These are phyloP conservation scores for Zapornia atra DNA, from an alignment of 2,113 vertebrate genomes.

Conservation along the genomic window DNA sequence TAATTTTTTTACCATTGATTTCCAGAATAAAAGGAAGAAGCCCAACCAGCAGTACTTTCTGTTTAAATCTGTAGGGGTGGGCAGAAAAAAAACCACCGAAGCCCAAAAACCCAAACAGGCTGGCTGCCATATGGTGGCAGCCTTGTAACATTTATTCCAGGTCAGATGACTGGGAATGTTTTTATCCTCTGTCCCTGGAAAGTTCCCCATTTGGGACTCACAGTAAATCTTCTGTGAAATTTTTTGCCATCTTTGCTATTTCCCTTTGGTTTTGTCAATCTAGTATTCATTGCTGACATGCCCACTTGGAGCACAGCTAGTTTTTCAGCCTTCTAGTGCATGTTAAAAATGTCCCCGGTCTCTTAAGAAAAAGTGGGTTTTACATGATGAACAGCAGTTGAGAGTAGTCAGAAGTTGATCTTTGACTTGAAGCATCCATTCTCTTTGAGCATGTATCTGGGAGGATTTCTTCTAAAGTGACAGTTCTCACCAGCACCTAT, in stretches of 20 bases:
- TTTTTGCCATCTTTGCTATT: slow-evolving; percentile 45
- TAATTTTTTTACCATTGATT: not conserved
- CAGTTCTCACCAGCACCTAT: not conserved
- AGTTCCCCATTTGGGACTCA: slow-evolving; percentile 8
- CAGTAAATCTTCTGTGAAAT: slow-evolving; percentile 61
- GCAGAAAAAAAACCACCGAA: not conserved
- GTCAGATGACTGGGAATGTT: not conserved
- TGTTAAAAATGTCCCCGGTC: not conserved
- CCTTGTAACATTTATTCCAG: slow-evolving; percentile 35
- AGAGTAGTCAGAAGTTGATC: slow-evolving; percentile 5
- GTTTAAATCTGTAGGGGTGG: not conserved
- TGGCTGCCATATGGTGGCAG: slow-evolving; percentile 52
- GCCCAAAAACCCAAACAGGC: not conserved
- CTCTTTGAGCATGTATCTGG: not conserved
- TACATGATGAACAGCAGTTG: not conserved
- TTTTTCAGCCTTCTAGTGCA: not conserved
- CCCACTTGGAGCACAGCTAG: slow-evolving; percentile 16
- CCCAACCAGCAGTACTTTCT: not conserved
- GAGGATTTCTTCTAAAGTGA: not conserved
- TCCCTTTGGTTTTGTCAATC: slow-evolving; percentile 49
- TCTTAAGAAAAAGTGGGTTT: not conserved
- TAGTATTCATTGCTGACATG: slow-evolving; percentile 53
- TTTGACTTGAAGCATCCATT: not conserved
- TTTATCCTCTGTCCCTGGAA: not conserved
- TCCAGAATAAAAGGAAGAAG: not conserved